Base-by-base conservation (phyloP, 2,113 vertebrate genomes). In the Chaetops frenatus region DNA sequence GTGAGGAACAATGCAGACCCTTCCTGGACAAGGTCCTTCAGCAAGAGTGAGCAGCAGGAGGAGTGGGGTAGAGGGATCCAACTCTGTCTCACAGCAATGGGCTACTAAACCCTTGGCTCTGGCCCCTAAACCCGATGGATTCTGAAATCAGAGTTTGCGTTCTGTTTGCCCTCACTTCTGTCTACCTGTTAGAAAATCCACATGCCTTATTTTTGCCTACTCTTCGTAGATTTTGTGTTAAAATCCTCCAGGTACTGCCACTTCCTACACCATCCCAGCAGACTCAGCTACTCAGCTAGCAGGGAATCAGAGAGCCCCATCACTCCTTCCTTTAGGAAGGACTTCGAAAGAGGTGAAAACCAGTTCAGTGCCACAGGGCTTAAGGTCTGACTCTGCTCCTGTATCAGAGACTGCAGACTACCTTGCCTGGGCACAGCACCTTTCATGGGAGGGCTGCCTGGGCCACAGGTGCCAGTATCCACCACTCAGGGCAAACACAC, bases 371-470 rank as follows among this genome's bases (percentile, higher is more conserved):
- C 35, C 1, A 2, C 69, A 45, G 51, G n/a, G n/a, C 51, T 64
- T 29, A 42, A 77, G 51, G 73, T 87, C 40, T 88, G 70, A 33
- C 36, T 48, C n/a, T 57, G 69, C 28, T 56, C 21, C 69, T 65
- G 65, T 67, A 10, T 13, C 60, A 17, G 8, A 71, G 0, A 2
- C 7, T 0, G 0, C 6, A 5, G 29, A 12, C 15, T 12, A 14
- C 5, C 44, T 67, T 40, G 27, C 36, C 48, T 1, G 1, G 36
- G 44, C 44, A 35, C 38, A 40, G 45, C 7, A 7, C 22, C 53
- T 40, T 50, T 73, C 0, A 0, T 9, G 36, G 29, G 51, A 36
- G 25, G 3, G 48, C 70, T 91, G 56, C 21, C 15, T 2, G 67
- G 31, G 29, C 54, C 1, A 3, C 71, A 81, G 38, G 7, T 24